Evolutionary conservation across 2,888 invertebrate genomes (phyloP), one percentile per base, ranked within the genome.

Genomic region (Stenurella melanura): DNA sequence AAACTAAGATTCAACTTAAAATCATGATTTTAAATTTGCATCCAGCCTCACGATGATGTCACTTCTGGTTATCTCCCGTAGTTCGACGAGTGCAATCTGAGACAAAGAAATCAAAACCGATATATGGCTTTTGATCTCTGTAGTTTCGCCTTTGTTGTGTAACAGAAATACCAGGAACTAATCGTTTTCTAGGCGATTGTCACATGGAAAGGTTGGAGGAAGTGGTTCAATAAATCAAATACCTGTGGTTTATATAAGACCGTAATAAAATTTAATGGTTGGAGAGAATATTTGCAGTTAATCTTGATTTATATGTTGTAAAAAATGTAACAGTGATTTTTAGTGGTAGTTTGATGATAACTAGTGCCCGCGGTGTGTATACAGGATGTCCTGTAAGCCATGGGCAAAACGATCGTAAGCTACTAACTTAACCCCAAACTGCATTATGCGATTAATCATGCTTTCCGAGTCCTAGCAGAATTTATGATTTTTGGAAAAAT

Each of bases 101-200:
- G n/a, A 50, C 50, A 50, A 50, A 50, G 50, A 50, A 42, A 15
- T 50, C n/a, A 50, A 50, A 50, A 50, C 50, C 50, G 50, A 50
- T 50, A 50, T 50, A 50, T 50, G 50, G 50, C 50, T 50, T 50
- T 50, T 50, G 50, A 50, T 50, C 50, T 50, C n/a, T n/a, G 50
- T 50, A 50, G 50, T 50, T 50, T 50, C 50, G 50, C 50, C 50
- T 50, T 50, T 50, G 50, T 50, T 50, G 50, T 50, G 50, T 50
- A 50, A 50, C 50, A 50, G 50, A 50, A 50, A 50, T 58, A 58
- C 21, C 21, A 18, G 21, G 58, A 58, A 58, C 58, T 58, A 58
- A 58, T 58, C 58, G 58, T 21, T 58, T 58, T 58, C 58, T 58
- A 58, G 58, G 10, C 58, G 50, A 50, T n/a, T 50, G 50, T 50